Base-by-base conservation (phyloP, 2,113 vertebrate genomes). In the Gopherus evgoodei region DNA sequence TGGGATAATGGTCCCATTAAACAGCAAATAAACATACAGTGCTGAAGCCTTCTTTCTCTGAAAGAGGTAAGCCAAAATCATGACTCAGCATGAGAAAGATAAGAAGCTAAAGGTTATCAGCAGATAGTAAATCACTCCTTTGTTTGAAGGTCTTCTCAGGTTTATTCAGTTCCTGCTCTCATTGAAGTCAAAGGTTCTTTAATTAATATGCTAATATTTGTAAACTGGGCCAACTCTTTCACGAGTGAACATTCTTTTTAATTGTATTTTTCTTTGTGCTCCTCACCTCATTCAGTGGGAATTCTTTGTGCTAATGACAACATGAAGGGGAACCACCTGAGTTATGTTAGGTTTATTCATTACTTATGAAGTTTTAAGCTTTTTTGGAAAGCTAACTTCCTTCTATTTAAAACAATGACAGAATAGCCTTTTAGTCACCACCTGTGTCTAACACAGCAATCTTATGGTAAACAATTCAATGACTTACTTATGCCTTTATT, bases 121-220 rank as follows among this genome's bases (percentile, higher is more conserved):
- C 53, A 91, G 81, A 14, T 49, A 90, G 31, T 89, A 80, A 69
- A 86, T 87, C 35, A 49, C 19, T 90, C 16, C n/a, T 62, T 16
- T 25, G 49, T 92, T 96, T 87, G 89, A 38, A 42, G 89, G 7
- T 50, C 86, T 89, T 88, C 88, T 44, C 78, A 86, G 52, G 91
- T 88, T 83, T 90, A 82, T 35, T 90, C 52, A 50, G 54, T 83
- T 95, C 91, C 38, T 94, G 2, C n/a, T 90, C 80, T 69, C 93
- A 1, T 44, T 95, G 85, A 93, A 93, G 62, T 84, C 62, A 83
- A 94, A 92, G 72, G 69, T 62, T 96, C 93, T 93, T 90, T 38
- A 93, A 83, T 82, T 38, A 69, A 8, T 52, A 78, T 0, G 0
- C 16, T 88, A 86, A 69, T 94, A 49, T 96, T 95, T 95, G 31